Percentiles rank a stretch among this genome's conserved stretches.
Evolutionary conservation across 2,888 invertebrate species (phyloP).

Genomic region (Cataglyphis albicans): DNA sequence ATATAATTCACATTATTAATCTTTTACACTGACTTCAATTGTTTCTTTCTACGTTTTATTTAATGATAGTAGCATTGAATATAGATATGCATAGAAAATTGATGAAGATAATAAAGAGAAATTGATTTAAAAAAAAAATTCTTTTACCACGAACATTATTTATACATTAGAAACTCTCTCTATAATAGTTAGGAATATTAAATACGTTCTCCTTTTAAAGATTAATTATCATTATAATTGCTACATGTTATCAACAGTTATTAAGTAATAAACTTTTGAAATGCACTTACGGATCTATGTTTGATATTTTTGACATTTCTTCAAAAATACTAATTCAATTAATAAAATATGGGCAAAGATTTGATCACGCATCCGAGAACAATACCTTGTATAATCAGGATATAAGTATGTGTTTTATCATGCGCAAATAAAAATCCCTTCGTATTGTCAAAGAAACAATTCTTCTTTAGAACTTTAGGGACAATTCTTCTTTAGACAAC

Average conservation of each 20-base stretch:
- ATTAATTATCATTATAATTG: not conserved
- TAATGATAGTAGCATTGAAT: not conserved
- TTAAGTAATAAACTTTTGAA: not conserved
- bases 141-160: not conserved
- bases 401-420: not conserved
- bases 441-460: not conserved
- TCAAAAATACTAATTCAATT: not conserved
- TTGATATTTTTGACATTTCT: not conserved
- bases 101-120: not conserved
- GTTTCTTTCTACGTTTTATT: not conserved
- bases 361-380: not conserved
- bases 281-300: not conserved
- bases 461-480: not conserved
- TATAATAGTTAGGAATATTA: not conserved
- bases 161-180: not conserved
- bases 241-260: not conserved
- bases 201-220: not conserved
- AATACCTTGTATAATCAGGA: not conserved
- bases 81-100: not conserved
- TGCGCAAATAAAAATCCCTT: not conserved
- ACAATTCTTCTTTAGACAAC: constrained; percentile 4
- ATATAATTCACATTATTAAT: not conserved
- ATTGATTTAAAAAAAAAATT: not conserved
- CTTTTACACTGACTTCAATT: not conserved
- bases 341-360: not conserved